Conservation (phyloP, 2,888 invertebrate species). For the Mechanitis mazaeus region DNA sequence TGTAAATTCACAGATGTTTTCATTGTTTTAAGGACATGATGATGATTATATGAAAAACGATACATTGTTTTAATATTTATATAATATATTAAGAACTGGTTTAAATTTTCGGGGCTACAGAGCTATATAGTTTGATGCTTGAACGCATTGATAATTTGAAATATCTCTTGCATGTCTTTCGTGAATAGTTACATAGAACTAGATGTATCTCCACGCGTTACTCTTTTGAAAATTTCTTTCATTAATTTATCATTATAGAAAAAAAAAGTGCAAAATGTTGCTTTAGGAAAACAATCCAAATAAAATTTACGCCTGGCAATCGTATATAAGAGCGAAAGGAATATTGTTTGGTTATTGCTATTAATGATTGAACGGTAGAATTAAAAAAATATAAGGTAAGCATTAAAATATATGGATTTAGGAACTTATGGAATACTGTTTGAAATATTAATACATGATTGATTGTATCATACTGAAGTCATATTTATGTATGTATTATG, state of each 20-base stretch:
- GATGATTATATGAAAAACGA: no score
- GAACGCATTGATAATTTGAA: no score
- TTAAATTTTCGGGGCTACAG: no score
- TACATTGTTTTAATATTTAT: no score
- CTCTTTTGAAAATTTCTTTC: no score
- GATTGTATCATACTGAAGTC: neutral
- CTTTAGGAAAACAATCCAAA: conserved; percentile 9
- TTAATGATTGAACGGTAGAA: conserved; percentile 17
- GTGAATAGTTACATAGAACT: no score
- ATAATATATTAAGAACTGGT: no score
- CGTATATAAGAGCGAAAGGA: conserved; percentile 8
- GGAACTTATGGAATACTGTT: conserved; percentile 4
- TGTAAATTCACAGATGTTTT: no score
- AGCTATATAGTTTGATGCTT: no score
- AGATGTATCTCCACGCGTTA: no score
- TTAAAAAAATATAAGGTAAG: conserved; percentile 2
- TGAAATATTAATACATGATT: conserved; percentile 8
- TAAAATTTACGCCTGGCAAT: neutral
- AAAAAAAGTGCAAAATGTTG: neutral
- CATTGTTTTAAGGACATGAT: no score
- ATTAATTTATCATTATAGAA: neutral
- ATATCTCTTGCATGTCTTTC: no score
- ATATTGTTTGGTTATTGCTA: conserved; percentile 16
- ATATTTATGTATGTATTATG: neutral
- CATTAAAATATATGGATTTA: conserved; percentile 4